These are phyloP conservation scores for Nasonovia ribisnigri DNA, from an alignment of 2,888 invertebrate species.

Conservation along the genomic window DNA sequence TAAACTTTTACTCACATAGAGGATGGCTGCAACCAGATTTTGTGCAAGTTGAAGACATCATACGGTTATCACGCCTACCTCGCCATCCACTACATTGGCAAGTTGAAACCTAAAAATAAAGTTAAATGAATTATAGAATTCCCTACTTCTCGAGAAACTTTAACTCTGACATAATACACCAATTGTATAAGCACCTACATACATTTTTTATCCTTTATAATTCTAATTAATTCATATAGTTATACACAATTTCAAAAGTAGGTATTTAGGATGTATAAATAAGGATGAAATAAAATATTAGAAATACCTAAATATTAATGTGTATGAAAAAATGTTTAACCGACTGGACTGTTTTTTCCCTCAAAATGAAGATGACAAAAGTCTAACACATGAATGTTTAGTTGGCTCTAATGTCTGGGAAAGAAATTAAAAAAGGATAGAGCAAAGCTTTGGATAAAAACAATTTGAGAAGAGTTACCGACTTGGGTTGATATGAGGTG, in stretches of 20 bases:
- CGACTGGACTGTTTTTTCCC: neutral
- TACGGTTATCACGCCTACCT: conserved; percentile 14
- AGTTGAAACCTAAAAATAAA: conserved; percentile 32
- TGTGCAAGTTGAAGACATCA: conserved; percentile 33
- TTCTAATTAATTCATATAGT: neutral
- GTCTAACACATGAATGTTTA: neutral
- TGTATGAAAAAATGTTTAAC: neutral
- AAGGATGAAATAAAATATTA: neutral
- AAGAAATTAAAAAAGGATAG: neutral
- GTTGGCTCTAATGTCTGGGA: neutral
- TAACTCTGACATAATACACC: neutral
- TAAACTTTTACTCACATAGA: conserved; percentile 61
- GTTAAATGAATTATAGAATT: neutral
- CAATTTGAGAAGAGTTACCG: neutral
- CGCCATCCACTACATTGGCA: conserved; percentile 52
- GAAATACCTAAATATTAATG: neutral
- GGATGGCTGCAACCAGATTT: conserved; percentile 59
- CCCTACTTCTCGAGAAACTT: neutral
- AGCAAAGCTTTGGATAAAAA: neutral
- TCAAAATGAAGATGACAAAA: neutral
- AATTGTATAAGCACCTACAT: neutral
- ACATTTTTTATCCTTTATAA: neutral
- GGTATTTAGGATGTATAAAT: neutral
- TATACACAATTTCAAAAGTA: neutral
- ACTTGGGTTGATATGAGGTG: neutral